Percentiles rank a stretch among this genome's conserved stretches.
These are phyloP conservation scores for Leptura quadrifasciata DNA, from an alignment of 2,888 invertebrate genomes.

Conservation along the genomic window DNA sequence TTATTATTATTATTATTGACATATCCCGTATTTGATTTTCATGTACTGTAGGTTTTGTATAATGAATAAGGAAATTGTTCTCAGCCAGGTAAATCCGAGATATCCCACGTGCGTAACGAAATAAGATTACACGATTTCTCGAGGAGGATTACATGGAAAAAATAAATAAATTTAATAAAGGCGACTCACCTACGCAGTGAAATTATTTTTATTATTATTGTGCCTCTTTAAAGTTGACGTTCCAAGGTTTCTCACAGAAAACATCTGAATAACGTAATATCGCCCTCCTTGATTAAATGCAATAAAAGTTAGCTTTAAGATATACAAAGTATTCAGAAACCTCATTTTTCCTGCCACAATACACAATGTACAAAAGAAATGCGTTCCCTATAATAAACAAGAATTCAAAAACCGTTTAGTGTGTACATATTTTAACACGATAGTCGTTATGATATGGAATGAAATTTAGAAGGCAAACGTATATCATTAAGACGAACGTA, in stretches of 20 bases:
- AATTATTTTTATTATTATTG: background rate
- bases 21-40: too few species aligned
- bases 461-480: slow-evolving; percentile 3
- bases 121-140: too few species aligned
- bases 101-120: too few species aligned
- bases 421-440: slow-evolving; percentile 24
- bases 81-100: too few species aligned
- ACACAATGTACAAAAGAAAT: slow-evolving; percentile 21
- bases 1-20: too few species aligned
- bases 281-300: slow-evolving; percentile 35
- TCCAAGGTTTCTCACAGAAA: slow-evolving; percentile 5
- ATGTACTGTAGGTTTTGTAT: too few species aligned
- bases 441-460: slow-evolving; percentile 24
- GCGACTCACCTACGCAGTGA: background rate
- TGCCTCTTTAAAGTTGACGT: background rate
- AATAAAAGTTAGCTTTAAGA: slow-evolving; percentile 33
- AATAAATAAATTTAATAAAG: background rate
- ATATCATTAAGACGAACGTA: background rate
- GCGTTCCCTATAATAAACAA: slow-evolving; percentile 18
- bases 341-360: slow-evolving; percentile 20
- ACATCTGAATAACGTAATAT: slow-evolving; percentile 30
- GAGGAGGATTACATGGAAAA: too few species aligned
- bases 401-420: slow-evolving; percentile 32
- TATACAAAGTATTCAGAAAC: slow-evolving; percentile 32
- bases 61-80: too few species aligned